Base-by-base conservation (phyloP, 2,113 vertebrate species). In the Barnardius zonarius region DNA sequence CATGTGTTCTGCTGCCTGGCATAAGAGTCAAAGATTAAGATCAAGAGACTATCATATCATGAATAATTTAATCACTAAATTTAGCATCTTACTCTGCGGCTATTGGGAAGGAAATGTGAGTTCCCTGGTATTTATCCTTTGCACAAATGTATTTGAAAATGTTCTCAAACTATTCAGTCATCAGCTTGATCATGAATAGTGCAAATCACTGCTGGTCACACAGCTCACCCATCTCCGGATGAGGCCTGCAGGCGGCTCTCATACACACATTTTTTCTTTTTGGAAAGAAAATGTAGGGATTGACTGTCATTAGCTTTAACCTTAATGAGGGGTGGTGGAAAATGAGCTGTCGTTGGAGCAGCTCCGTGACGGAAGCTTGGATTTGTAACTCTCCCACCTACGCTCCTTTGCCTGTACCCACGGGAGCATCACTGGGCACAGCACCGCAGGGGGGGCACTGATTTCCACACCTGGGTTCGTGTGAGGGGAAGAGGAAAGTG, bases 61-160 rank as follows among this genome's bases (percentile, higher is more conserved):
- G 85, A 94, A 97, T 94, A 96, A 97, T 95, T 94, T 80, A 97
- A 44, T 69, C 63, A 73, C 88, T 79, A 74, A 85, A 92, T 90
- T 87, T 90, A 94, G 70, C 88, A 76, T 77, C 92, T 90, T n/a
- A 17, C 59, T 92, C 82, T 80, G 82, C 7, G 1, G 88, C 75
- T n/a, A 28, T 62, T 57, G 83, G 63, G 82, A 51, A 94, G 90
- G 82, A 88, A 85, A 66, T 61, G 63, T 16, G 64, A 35, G 13
- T 39, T 82, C 74, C 66, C 51, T 68, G 78, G 10, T 57, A 69
- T 88, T 93, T 90, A 83, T 52, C 59, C 52, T 30, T 1, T 66
- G 85, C 57, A 52, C 59, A 41, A 57, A 83, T 2, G 20, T 25
- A 15, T 49, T 59, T 76, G n/a, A 31, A 68, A 79, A 31, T 24